A percentile compares a stretch with the other conserved stretches of the same genome.
phyloP scores from a whole-genome alignment of 2,797 vertebrate species.

The Lophotriccus pileatus region DNA sequence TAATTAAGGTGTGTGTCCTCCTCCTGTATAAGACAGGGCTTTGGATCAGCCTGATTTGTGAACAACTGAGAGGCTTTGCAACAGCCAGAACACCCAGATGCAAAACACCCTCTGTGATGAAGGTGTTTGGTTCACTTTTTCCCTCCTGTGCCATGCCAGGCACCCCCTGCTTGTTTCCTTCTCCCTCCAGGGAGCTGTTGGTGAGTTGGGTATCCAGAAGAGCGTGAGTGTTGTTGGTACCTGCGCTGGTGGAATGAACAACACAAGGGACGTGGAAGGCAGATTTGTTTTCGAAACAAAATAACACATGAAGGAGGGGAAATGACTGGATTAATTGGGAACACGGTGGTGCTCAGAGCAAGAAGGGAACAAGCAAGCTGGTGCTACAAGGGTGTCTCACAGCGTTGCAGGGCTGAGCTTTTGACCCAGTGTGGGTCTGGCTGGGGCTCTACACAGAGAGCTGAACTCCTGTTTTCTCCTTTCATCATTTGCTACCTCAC shows the following conservation, averaged over 20 bases:
- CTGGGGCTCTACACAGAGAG: background rate
- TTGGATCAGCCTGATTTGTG: background rate
- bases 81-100: background rate
- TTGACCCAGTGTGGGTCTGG: background rate
- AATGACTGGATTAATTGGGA: background rate
- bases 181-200: background rate
- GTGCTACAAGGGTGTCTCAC: background rate
- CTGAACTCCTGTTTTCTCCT: background rate
- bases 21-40: background rate
- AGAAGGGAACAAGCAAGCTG: background rate
- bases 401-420: background rate
- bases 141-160: background rate
- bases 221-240: rapidly evolving
- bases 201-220: background rate
- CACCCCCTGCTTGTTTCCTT: background rate
- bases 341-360: background rate
- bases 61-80: background rate
- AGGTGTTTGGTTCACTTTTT: background rate
- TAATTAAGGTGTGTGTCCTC: background rate
- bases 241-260: background rate
- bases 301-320: rapidly evolving
- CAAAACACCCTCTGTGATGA: background rate
- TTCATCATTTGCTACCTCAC: background rate
- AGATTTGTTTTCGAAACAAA: background rate
- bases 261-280: background rate